Conservation (phyloP, 2,888 invertebrate genomes). For the Eupithecia abbreviata region DNA sequence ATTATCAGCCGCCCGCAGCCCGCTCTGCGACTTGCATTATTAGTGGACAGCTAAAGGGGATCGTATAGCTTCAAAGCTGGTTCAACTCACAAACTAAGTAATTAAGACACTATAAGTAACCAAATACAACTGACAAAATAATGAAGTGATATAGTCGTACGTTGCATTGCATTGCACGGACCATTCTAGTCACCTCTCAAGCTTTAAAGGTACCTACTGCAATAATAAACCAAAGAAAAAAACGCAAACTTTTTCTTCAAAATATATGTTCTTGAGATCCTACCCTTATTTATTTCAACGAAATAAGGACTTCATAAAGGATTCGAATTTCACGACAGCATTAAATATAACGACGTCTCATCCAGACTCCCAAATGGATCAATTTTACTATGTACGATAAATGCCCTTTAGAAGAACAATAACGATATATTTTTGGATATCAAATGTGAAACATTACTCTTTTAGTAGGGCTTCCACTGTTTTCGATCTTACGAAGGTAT, state of each 20-base stretch:
- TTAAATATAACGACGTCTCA: slow-evolving; percentile 59
- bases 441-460: slow-evolving; percentile 1
- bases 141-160: not conserved
- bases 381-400: slow-evolving; percentile 56
- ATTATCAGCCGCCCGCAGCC: slow-evolving; percentile 51
- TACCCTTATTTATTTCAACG: slow-evolving; percentile 3
- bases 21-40: slow-evolving; percentile 26
- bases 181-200: not conserved
- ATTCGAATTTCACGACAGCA: slow-evolving; percentile 49
- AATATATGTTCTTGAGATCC: not conserved
- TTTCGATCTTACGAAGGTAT: not conserved
- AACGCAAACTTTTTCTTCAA: not conserved
- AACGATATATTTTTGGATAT: not conserved
- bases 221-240: not conserved
- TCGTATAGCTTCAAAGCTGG: not conserved
- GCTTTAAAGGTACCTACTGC: not conserved
- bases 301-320: slow-evolving; percentile 6
- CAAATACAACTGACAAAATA: not conserved
- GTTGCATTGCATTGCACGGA: not conserved
- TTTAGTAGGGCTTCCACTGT: not conserved
- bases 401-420: slow-evolving; percentile 48
- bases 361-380: slow-evolving; percentile 53
- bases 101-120: not conserved
- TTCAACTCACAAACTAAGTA: not conserved
- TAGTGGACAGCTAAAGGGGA: not conserved